Evolutionary conservation across 2,113 vertebrate species (phyloP).

Genomic region (Rhabdomys dilectus): DNA sequence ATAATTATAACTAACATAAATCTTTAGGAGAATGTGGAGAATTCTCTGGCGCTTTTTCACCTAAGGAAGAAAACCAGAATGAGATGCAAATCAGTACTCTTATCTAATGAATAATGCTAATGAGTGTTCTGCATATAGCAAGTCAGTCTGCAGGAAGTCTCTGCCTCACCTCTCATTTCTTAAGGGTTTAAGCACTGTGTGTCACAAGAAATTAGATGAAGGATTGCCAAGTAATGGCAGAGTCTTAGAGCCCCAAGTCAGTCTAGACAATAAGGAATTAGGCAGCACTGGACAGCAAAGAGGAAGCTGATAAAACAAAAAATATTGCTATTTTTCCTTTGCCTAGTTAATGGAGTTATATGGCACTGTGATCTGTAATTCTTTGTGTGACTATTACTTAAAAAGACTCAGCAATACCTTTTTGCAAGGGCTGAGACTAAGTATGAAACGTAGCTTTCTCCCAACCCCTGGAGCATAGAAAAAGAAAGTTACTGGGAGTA

Average conservation of each 20-base stretch:
- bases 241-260: conserved; percentile 83
- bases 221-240: conserved; percentile 86
- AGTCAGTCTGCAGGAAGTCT: conserved; percentile 87
- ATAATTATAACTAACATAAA: conserved; percentile 82
- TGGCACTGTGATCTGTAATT: conserved; percentile 80
- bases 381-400: conserved; percentile 80
- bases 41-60: conserved; percentile 79
- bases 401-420: conserved; percentile 58
- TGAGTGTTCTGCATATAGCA: conserved; percentile 82
- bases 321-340: conserved; percentile 87
- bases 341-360: conserved; percentile 86
- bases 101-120: conserved; percentile 93
- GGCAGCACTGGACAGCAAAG: conserved; percentile 79
- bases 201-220: conserved; percentile 89
- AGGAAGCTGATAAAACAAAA: conserved; percentile 86
- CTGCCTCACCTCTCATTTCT: conserved; percentile 87
- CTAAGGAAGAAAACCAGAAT: conserved; percentile 84
- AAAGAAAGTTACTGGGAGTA: not conserved
- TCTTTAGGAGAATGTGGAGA: conserved; percentile 71
- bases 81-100: conserved; percentile 90
- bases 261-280: conserved; percentile 83
- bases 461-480: not conserved
- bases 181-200: conserved; percentile 87
- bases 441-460: conserved; percentile 30
- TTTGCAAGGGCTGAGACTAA: conserved; percentile 53